Evolutionary conservation across 2,888 invertebrate species (phyloP).

Genomic region (Diarsia dahlii): DNA sequence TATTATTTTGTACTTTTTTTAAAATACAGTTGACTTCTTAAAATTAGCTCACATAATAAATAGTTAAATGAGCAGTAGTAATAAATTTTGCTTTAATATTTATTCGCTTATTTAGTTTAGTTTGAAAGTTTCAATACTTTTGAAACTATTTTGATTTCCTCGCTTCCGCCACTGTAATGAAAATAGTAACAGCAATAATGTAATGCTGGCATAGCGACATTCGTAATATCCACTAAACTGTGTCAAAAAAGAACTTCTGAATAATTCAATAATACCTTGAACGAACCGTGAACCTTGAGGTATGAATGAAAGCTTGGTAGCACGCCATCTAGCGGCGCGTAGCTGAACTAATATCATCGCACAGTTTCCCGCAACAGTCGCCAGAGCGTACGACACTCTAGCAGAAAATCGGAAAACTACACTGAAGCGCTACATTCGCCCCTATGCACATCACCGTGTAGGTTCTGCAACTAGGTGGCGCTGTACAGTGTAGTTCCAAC

Average conservation of each 20-base stretch:
- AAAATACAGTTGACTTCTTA: background rate
- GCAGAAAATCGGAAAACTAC: constrained; percentile 9
- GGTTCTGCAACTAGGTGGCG: constrained; percentile 32
- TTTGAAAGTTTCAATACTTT: background rate
- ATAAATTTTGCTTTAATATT: background rate
- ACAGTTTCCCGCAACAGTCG: background rate
- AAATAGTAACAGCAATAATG: background rate
- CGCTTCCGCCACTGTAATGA: background rate
- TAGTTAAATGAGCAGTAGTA: background rate
- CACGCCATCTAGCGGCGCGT: constrained; percentile 70
- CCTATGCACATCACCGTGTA: background rate
- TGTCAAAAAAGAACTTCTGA: constrained; percentile 26
- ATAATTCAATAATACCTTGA: constrained; percentile 46
- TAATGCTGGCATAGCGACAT: background rate
- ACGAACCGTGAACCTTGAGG: background rate
- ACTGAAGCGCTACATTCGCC: background rate
- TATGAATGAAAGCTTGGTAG: background rate
- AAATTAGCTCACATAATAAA: background rate
- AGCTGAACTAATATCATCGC: constrained; percentile 52
- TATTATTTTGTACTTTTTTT: background rate
- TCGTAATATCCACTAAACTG: background rate
- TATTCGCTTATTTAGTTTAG: background rate
- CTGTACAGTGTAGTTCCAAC: background rate
- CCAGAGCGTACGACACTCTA: background rate
- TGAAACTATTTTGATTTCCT: background rate